Evolutionary conservation across 2,113 vertebrate genomes (phyloP).

Genomic region (Syngnathoides biaculeatus): DNA sequence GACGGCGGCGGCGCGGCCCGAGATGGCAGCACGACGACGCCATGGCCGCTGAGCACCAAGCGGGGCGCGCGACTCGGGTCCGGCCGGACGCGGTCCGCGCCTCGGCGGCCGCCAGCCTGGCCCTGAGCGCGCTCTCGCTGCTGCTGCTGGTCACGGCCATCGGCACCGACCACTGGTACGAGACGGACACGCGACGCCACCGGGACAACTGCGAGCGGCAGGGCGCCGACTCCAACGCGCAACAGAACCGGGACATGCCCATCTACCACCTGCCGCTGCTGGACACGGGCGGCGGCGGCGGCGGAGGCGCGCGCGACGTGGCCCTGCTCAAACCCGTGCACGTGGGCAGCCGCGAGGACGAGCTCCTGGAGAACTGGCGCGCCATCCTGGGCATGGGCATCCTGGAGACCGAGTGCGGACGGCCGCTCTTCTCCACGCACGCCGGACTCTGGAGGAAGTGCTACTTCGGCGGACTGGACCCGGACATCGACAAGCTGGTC

Average conservation of each 20-base stretch:
- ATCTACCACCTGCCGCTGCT: slow-evolving; percentile 86
- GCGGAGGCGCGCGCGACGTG: slow-evolving; percentile 60
- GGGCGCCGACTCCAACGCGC: slow-evolving; percentile 79
- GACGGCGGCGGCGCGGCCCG: slow-evolving; percentile 31
- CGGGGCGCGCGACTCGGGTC: slow-evolving; percentile 8
- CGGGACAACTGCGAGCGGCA: slow-evolving; percentile 81
- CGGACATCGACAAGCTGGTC: slow-evolving; percentile 82
- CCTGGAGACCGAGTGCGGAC: slow-evolving; percentile 82
- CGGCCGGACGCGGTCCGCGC: slow-evolving; percentile 27
- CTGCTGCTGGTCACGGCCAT: slow-evolving; percentile 80
- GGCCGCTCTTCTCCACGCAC: slow-evolving; percentile 81
- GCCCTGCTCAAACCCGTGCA: slow-evolving; percentile 74
- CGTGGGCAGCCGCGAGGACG: slow-evolving; percentile 74
- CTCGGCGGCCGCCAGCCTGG: slow-evolving; percentile 64
- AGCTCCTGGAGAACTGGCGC: slow-evolving; percentile 81
- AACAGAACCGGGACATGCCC: slow-evolving; percentile 86
- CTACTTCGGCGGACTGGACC: slow-evolving; percentile 78
- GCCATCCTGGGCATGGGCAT: slow-evolving; percentile 84
- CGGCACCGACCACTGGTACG: slow-evolving; percentile 85
- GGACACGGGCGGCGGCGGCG: slow-evolving; percentile 60
- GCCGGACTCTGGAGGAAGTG: slow-evolving; percentile 85
- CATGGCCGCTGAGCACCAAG: slow-evolving; percentile 51
- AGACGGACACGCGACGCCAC: slow-evolving; percentile 83
- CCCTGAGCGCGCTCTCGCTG: slow-evolving; percentile 74
- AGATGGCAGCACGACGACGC: slow-evolving; percentile 47